phyloP scores from a whole-genome alignment of 2,113 vertebrate genomes.

The Entelurus aequoreus region DNA sequence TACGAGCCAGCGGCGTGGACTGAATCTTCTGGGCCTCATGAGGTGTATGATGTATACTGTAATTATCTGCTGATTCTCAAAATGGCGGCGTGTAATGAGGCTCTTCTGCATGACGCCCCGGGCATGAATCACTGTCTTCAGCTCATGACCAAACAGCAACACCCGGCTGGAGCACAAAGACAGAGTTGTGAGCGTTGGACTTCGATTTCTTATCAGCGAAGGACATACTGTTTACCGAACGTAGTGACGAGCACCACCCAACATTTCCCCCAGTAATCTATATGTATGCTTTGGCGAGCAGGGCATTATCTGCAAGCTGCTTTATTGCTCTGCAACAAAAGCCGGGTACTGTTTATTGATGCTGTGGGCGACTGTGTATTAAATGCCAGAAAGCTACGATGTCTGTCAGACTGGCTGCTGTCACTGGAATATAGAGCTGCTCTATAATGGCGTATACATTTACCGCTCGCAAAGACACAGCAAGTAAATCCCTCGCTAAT shows the following conservation, averaged over 20 bases:
- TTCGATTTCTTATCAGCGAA: slow-evolving; percentile 53
- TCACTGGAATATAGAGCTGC: slow-evolving; percentile 30
- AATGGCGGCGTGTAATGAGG: slow-evolving; percentile 77
- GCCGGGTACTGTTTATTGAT: slow-evolving; percentile 28
- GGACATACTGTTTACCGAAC: slow-evolving; percentile 48
- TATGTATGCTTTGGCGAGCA: slow-evolving; percentile 19
- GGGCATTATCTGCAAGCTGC: slow-evolving; percentile 24
- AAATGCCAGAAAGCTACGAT: slow-evolving; percentile 44
- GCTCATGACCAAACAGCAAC: slow-evolving; percentile 67
- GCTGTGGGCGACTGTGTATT: slow-evolving; percentile 17
- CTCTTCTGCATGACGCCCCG: slow-evolving; percentile 63
- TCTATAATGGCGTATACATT: slow-evolving; percentile 22
- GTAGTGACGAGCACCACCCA: slow-evolving; percentile 35
- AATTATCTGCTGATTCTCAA: slow-evolving; percentile 81
- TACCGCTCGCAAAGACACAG: background rate
- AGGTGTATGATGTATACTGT: slow-evolving; percentile 75
- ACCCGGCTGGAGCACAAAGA: slow-evolving; percentile 39
- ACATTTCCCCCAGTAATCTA: slow-evolving; percentile 23
- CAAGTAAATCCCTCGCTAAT: background rate
- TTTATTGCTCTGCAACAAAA: slow-evolving; percentile 42
- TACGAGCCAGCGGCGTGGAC: slow-evolving; percentile 54
- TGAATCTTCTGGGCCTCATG: slow-evolving; percentile 57
- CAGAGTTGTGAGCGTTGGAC: slow-evolving; percentile 31
- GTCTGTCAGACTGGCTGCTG: slow-evolving; percentile 41
- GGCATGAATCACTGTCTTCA: slow-evolving; percentile 77